Percentiles rank a stretch among this genome's conserved stretches.
Conservation (phyloP, 2,888 invertebrate genomes). For the Thymelicus acteon region DNA sequence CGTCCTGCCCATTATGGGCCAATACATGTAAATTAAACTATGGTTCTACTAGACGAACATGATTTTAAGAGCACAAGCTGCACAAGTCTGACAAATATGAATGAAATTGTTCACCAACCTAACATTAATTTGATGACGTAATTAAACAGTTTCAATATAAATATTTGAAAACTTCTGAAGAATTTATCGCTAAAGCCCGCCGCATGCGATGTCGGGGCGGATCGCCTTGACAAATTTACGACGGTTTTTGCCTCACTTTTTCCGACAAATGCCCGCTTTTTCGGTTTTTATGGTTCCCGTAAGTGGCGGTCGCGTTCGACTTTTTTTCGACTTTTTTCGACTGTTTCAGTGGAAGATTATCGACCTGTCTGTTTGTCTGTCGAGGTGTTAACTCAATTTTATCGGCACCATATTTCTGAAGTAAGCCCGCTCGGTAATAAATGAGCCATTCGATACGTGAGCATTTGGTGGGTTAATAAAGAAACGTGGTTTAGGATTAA, state of each 20-base stretch:
- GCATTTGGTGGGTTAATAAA: slow-evolving; percentile 14
- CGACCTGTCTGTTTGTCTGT: slow-evolving; percentile 48
- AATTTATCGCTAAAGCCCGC: slow-evolving; percentile 33
- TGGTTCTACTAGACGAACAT: too few relatives aligned
- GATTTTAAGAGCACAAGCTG: too few relatives aligned
- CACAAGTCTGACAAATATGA: too few relatives aligned
- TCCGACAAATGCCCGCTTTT: slow-evolving; percentile 42
- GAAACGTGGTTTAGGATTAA: slow-evolving; percentile 60
- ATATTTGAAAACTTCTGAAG: slow-evolving; percentile 3
- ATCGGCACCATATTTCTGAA: slow-evolving; percentile 46
- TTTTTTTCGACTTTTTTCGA: slow-evolving; percentile 44
- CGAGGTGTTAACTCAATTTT: slow-evolving; percentile 63
- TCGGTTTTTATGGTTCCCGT: slow-evolving; percentile 50
- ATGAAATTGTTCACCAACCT: too few relatives aligned
- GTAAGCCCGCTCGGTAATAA: slow-evolving; percentile 26
- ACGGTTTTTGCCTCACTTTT: slow-evolving; percentile 47
- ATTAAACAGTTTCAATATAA: background rate
- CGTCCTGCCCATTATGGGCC: too few relatives aligned
- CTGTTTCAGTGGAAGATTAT: slow-evolving; percentile 54
- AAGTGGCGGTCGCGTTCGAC: slow-evolving; percentile 54
- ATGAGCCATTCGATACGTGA: slow-evolving; percentile 34
- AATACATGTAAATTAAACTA: too few relatives aligned
- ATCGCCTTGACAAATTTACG: slow-evolving; percentile 52
- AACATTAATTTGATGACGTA: too few relatives aligned
- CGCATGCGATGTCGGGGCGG: slow-evolving; percentile 38